Evolutionary conservation across 2,113 vertebrate species (phyloP), one percentile per base, ranked within the genome.

Genomic region (Ardeotis arabs): DNA sequence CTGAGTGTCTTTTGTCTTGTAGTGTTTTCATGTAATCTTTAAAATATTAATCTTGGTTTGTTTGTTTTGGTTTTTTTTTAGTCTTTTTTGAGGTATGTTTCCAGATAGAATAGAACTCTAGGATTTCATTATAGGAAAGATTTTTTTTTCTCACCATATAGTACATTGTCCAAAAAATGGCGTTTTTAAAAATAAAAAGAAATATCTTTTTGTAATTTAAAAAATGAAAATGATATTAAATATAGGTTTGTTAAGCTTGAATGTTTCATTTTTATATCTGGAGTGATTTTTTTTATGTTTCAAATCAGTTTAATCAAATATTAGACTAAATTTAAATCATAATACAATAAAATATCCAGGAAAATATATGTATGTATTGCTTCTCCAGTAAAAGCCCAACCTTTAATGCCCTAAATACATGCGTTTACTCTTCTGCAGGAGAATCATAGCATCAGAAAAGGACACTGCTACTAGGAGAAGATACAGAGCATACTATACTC

Each of bases 101-200:
- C 3, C 15, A 15, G 23, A 49, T 6, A 66, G 14, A 86, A 24
- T n/a, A 47, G 7, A 75, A 28, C 24, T 52, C 14, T 15, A 44
- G 41, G 14, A 44, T 44, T 44, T 44, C 41, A 15, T 44, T 44
- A 28, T 23, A 4, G 13, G 1, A 24, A 47, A 60, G 2, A 1
- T 45, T 91, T 67, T 2, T 56, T 66, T 90, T 15, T 70, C 2
- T 76, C 21, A 7, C 2, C 3, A 24, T 18, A 12, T 23, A 55
- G 2, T 41, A 41, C 2, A 21, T 37, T 53, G 3, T 52, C 4
- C 16, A 62, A 4, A 44, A 52, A 77, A 27, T 22, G 29, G 0
- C 0, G 3, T 9, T n/a, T 23, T 45, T 49, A 17, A 31, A 11
- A 0, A 14, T 14, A 14, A 52, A 86, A 83, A 31, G 0, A 35